These are phyloP conservation scores for Pipa parva DNA, from an alignment of 2,113 vertebrate genomes.

Conservation along the genomic window DNA sequence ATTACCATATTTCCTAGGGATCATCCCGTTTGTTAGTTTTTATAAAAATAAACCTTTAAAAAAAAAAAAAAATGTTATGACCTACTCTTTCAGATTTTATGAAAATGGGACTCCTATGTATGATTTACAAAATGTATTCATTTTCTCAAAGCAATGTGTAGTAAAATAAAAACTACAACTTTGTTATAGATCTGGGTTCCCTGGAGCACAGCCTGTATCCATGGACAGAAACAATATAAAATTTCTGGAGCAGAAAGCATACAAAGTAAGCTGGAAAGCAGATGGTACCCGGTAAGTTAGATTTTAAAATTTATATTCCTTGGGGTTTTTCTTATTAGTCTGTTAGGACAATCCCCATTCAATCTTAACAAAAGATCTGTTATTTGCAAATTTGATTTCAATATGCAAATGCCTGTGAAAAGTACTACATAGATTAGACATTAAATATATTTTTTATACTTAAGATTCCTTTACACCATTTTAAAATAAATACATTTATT, in stretches of 20 bases:
- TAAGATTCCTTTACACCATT: too few relatives aligned
- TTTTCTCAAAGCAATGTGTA: slow-evolving; percentile 24
- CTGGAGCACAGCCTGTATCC: slow-evolving; percentile 94
- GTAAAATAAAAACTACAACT: slow-evolving; percentile 43
- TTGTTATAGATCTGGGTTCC: slow-evolving; percentile 82
- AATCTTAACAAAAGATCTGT: too few relatives aligned
- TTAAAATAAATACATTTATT: too few relatives aligned
- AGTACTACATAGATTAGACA: too few relatives aligned
- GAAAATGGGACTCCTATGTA: too few relatives aligned
- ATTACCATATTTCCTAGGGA: too few relatives aligned
- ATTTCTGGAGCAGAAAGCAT: slow-evolving; percentile 87
- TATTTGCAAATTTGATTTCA: too few relatives aligned
- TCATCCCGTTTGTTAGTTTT: too few relatives aligned
- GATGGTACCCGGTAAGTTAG: slow-evolving; percentile 90
- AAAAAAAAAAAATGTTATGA: background rate
- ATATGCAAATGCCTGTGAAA: too few relatives aligned
- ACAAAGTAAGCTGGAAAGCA: slow-evolving; percentile 99
- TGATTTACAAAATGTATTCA: slow-evolving; percentile 40
- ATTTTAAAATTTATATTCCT: slow-evolving; percentile 41
- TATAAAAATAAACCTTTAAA: background rate
- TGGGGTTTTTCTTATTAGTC: too few relatives aligned
- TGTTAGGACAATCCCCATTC: too few relatives aligned
- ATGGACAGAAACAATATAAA: slow-evolving; percentile 95
- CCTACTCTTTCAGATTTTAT: slow-evolving; percentile 27
- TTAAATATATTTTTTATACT: too few relatives aligned